Evolutionary conservation across 37 sponge, comb jelly and placozoan species (phyloP).

Genomic region (Geodia barretti): DNA sequence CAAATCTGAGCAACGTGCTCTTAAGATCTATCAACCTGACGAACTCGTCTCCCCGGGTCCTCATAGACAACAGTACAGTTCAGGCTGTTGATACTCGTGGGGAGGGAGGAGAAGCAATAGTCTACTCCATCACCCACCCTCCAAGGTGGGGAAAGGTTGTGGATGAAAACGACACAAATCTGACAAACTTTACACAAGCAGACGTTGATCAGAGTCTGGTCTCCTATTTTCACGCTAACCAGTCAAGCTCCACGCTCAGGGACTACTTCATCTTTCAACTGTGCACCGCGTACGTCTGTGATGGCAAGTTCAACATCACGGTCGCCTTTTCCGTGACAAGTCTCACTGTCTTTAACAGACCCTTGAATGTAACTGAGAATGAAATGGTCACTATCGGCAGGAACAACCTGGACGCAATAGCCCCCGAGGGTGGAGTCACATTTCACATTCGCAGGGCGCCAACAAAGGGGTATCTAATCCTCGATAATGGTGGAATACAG

Average conservation of each 20-base stretch:
- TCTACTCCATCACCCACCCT: constrained; percentile 15
- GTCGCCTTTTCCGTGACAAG: constrained; percentile 18
- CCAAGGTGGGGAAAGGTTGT: constrained; percentile 35
- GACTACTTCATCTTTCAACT: constrained; percentile 50
- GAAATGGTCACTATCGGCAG: constrained; percentile 4
- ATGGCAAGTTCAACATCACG: background rate
- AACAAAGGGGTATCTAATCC: constrained; percentile 1
- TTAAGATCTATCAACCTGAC: background rate
- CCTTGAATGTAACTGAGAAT: constrained; percentile 32
- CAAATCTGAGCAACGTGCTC: constrained; percentile 1
- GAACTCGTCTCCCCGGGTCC: background rate
- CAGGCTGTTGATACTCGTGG: constrained; percentile 26
- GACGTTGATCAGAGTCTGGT: constrained; percentile 27
- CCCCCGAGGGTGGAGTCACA: constrained; percentile 30
- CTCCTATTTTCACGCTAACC: constrained; percentile 18
- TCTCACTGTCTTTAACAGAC: constrained; percentile 29
- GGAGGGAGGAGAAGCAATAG: background rate
- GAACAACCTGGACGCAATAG: constrained; percentile 20
- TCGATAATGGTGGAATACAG: background rate
- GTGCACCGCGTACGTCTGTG: constrained; percentile 10
- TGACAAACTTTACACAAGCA: constrained; percentile 44
- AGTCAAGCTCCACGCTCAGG: background rate
- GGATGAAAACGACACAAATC: background rate
- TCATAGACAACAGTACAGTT: constrained; percentile 9
- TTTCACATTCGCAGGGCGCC: constrained; percentile 7